Evolutionary conservation across 2,113 vertebrate genomes (phyloP), one percentile per base, ranked within the genome.

Genomic region (Heliornis fulica): DNA sequence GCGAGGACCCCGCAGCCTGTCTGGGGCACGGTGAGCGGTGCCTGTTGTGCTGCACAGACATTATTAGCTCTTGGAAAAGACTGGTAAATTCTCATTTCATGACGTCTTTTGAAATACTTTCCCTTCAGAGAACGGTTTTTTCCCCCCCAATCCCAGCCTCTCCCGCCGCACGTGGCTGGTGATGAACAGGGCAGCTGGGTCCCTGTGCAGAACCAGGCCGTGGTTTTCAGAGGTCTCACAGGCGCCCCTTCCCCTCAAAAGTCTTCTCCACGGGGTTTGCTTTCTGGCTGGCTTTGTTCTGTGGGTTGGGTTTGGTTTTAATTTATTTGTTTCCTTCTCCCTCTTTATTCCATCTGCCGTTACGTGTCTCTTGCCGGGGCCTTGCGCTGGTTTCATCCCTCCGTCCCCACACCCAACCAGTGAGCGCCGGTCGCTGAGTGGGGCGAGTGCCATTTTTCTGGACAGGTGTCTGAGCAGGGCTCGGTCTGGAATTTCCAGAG

Each of bases 61-160:
- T 90, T 79, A 83, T 83, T 92, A 94, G 94, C 81, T 86, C 84
- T 78, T 76, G 94, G 95, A 87, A 96, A 97, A 88, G 89, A 85
- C 40, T 25, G 93, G 90, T 77, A 95, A 96, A 82, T 90, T 69
- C 87, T 88, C 83, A 77, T 91, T 89, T 91, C 87, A 51, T 85
- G 97, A 94, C 32, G 54, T 76, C 84, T 97, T 94, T 91, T 60
- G 53, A 89, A 75, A 90, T 29, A 71, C 77, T 93, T 96, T 87
- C 53, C 79, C 69, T 96, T 96, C 63, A 79, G 84, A 95, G 82
- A 91, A 77, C 12, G 22, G 31, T 7, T 20, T 38, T 83, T 77
- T 61, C 46, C 46, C 46, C 46, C 48, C 70, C 81, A 79, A 76
- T 94, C 83, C 72, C 88, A 91, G 38, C 63, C 79, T 91, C 57